Base-by-base conservation (phyloP, 2,797 vertebrate species). In the Lepilemur septentrionalis region DNA sequence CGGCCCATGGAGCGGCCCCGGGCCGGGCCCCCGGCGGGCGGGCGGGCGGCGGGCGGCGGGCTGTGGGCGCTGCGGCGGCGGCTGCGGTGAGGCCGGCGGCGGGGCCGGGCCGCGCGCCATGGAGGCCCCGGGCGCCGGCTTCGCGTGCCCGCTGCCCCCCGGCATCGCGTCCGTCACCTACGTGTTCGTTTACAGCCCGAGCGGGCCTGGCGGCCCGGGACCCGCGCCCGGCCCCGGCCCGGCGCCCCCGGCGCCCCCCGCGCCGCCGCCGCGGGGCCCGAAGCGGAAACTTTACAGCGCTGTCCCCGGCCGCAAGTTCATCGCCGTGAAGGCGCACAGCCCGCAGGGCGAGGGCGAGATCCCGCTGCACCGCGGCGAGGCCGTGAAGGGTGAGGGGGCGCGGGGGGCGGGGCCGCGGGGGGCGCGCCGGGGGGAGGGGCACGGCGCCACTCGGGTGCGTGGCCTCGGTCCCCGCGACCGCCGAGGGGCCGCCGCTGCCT, bases 151-250 rank as follows among this genome's bases (percentile, higher is more conserved):
- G 97, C 97, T 99, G 98, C 98, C 99, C 98, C 99, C 99, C 94
- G 99, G 99, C 98, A 99, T 99, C 98, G 99, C 99, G 98, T 99
- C 99, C 98, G 99, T 99, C 99, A 99, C 99, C 97, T 99, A 99
- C 99, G 99, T 99, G 98, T 99, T 99, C 99, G 99, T 99, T 99
- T 99, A 99, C 99, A 99, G 99, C 99, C 99, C 99, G 73, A 99
- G 99, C 98, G 98, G 97, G 80, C 98, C 98, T 91, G 99, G 99
- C 97, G 99, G 99, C 35, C 99, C 99, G 48, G 99, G 99, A 96
- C 98, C 98, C 89, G 98, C 98, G n/a, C 98, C 99, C 52, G 98
- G 95, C 35, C 93, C 96, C 11, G 98, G 98, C 72, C 99, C 98
- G 79, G 97, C 98, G 59, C 98, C 99, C 96, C 32, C 99, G 98